A percentile compares a stretch with the other conserved stretches of the same genome.
These are phyloP conservation scores for Schlechtendalia chinensis DNA, from an alignment of 1,140 invertebrate genomes.

Conservation along the genomic window DNA sequence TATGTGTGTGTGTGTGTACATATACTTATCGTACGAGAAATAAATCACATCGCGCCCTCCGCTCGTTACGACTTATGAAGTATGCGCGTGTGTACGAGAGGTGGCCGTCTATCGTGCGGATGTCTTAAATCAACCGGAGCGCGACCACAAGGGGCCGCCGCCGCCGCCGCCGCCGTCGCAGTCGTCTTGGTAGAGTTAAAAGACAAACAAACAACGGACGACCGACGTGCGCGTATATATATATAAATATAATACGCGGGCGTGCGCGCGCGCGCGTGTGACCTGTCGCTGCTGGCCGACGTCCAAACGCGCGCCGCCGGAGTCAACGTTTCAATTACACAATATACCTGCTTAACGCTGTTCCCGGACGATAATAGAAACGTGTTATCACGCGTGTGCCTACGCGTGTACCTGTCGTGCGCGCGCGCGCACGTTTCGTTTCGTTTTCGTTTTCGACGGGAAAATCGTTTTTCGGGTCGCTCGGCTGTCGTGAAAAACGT, in stretches of 20 bases:
- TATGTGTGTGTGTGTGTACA: too few species aligned
- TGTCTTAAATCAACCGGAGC: slow-evolving; percentile 42
- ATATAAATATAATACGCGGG: too few species aligned
- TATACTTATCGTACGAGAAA: too few species aligned
- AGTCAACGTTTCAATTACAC: slow-evolving; percentile 23
- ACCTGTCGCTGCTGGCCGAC: slow-evolving; percentile 9
- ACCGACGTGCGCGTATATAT: background rate
- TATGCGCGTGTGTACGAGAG: background rate
- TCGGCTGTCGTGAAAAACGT: too few species aligned
- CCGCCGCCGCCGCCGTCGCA: background rate
- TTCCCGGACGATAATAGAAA: background rate
- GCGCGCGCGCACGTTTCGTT: background rate
- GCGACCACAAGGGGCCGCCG: background rate
- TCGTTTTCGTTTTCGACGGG: background rate
- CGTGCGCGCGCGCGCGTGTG: too few species aligned
- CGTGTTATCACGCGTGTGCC: background rate
- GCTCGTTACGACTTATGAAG: slow-evolving; percentile 6
- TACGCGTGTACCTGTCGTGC: background rate
- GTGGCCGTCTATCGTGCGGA: slow-evolving; percentile 30
- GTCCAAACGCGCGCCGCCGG: background rate
- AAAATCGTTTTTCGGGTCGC: too few species aligned
- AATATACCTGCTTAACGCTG: background rate
- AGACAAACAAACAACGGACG: slow-evolving; percentile 35
- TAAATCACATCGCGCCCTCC: slow-evolving; percentile 11
- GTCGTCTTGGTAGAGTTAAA: slow-evolving; percentile 4